Conservation (phyloP, 2,797 vertebrate species). For the Coilia nasus region DNA sequence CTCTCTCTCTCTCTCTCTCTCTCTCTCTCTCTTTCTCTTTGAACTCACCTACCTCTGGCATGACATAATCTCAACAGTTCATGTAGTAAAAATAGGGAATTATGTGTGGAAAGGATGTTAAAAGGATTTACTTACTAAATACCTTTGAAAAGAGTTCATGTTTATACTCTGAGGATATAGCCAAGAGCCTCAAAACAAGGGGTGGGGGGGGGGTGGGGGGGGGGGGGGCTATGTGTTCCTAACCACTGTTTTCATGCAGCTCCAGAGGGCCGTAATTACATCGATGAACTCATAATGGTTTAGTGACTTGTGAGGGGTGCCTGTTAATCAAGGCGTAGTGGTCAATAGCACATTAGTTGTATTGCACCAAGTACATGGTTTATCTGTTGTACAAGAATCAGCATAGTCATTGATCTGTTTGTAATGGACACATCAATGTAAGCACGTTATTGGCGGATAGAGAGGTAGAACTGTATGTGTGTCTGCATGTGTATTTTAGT, state of each 20-base stretch:
- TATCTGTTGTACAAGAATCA: background rate
- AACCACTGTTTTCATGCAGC: background rate
- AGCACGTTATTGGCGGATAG: background rate
- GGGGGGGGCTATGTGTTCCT: background rate
- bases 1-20: background rate
- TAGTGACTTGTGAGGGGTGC: background rate
- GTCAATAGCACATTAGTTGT: background rate
- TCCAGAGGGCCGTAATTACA: background rate
- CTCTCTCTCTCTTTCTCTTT: constrained; percentile 7
- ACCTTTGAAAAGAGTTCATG: background rate
- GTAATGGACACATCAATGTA: background rate
- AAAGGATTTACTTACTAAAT: background rate
- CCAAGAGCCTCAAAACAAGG: background rate
- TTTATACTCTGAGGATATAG: background rate
- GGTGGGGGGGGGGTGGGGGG: no score
- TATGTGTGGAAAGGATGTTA: background rate
- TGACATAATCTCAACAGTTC: background rate
- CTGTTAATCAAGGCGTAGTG: constrained; percentile 4
- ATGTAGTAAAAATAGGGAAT: background rate
- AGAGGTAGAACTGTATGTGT: background rate
- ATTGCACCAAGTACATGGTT: background rate
- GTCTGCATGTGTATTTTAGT: background rate
- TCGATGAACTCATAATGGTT: background rate
- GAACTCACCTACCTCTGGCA: constrained; percentile 9
- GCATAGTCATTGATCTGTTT: background rate